A percentile compares a stretch with the other conserved stretches of the same genome.
These are phyloP conservation scores for Nudaria mundana DNA, from an alignment of 2,888 invertebrate genomes.

Conservation along the genomic window DNA sequence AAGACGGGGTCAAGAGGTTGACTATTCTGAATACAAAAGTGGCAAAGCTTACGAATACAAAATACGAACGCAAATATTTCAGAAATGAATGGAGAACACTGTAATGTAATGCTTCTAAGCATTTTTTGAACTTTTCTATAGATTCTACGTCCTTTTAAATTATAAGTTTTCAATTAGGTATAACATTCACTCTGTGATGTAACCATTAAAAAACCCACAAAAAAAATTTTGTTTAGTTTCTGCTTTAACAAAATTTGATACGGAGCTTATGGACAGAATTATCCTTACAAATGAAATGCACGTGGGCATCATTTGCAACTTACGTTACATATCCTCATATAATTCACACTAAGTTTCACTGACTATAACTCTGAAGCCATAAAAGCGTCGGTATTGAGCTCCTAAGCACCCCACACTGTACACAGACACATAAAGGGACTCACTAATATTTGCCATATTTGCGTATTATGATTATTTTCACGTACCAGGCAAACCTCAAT, in stretches of 20 bases:
- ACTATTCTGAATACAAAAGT: background rate
- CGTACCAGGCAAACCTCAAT: slow-evolving; percentile 46
- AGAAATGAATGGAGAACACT: too few species aligned
- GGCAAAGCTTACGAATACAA: background rate
- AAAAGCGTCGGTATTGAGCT: slow-evolving; percentile 43
- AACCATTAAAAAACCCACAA: too few species aligned
- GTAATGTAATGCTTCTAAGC: too few species aligned
- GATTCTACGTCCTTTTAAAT: too few species aligned
- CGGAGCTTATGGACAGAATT: background rate
- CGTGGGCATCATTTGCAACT: background rate
- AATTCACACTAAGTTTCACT: slow-evolving; percentile 44
- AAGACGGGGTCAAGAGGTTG: background rate
- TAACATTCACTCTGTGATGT: too few species aligned
- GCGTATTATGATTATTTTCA: slow-evolving; percentile 46
- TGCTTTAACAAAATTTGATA: too few species aligned
- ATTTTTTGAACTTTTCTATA: too few species aligned
- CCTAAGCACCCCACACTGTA: slow-evolving; percentile 34
- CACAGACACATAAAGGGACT: slow-evolving; percentile 48
- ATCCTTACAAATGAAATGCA: background rate
- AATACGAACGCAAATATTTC: too few species aligned
- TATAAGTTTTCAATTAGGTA: too few species aligned
- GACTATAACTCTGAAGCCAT: slow-evolving; percentile 36
- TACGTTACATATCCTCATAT: slow-evolving; percentile 1
- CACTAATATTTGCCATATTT: slow-evolving; percentile 62
- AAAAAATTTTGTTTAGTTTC: too few species aligned